Evolutionary conservation across 2,113 vertebrate species (phyloP), one percentile per base, ranked within the genome.

Genomic region (Hippocampus mohnikei): DNA sequence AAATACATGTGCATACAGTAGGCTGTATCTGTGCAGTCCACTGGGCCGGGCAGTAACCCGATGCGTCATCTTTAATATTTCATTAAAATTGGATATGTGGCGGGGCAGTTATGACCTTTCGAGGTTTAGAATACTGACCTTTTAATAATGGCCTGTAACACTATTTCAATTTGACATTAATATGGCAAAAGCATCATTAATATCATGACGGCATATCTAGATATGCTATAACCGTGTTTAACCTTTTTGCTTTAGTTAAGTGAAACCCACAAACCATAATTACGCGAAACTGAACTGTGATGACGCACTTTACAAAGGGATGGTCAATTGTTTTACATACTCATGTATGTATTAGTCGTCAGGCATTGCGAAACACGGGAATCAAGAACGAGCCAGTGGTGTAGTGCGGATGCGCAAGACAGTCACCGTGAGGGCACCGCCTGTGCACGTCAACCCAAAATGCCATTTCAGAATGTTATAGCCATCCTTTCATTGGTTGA

Each of bases 161-260:
- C 23, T 29, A 33, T 56, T 58, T 74, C 62, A 75, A 44, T 78
- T 48, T 71, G 20, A 23, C 48, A 74, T 40, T 70, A 58, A 11
- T 42, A 27, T 67, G 23, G 25, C 11, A 46, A 66, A 72, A 44
- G 25, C 21, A 16, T 29, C 27, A n/a, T 73, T 74, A 70, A 53
- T 33, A 53, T 25, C 16, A 60, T 18, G 44, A 41, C n/a, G 20
- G 18, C 11, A 33, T 27, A 68, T 74, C 78, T 71, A 61, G 42
- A 8, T 18, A 40, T 65, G 27, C 27, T 23, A 8, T 8, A 67
- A 15, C 48, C 42, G 7, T 13, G 42, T 66, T 71, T 68, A 56
- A 55, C 29, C 59, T 80, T 64, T 60, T 66, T 29, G 65, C 44
- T 64, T 65, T 8, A 12, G 15, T 52, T 73, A 21, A 50, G 11